These are phyloP conservation scores for Hiodon alosoides DNA, from an alignment of 2,113 vertebrate genomes.

Conservation along the genomic window DNA sequence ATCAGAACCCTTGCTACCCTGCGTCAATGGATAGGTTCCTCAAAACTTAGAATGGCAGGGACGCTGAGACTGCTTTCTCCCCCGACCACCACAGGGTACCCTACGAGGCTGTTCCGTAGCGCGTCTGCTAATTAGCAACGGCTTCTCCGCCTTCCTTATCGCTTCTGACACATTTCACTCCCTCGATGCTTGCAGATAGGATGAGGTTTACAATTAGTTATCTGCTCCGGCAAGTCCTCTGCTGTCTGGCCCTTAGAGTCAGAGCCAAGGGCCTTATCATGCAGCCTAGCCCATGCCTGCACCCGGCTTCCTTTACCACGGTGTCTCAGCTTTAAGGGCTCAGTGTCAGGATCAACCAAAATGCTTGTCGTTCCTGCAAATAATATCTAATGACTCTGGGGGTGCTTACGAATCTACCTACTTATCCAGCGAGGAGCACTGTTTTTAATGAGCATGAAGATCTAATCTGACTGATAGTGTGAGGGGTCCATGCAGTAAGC, in stretches of 20 bases:
- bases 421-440: not conserved
- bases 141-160: slow-evolving; percentile 12
- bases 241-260: not conserved
- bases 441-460: not conserved
- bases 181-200: slow-evolving; percentile 16
- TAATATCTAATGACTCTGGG: not conserved
- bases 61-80: not conserved
- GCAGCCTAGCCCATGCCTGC: not conserved
- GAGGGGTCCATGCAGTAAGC: not conserved
- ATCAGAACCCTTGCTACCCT: not conserved
- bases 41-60: not conserved
- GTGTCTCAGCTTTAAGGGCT: not conserved
- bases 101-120: not conserved
- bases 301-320: not conserved
- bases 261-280: not conserved
- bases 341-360: not conserved
- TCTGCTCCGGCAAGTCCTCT: not conserved
- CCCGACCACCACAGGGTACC: too few species aligned
- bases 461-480: not conserved
- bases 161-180: slow-evolving; percentile 18
- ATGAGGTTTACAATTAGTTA: slow-evolving; percentile 7
- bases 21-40: not conserved
- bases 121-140: slow-evolving; percentile 12
- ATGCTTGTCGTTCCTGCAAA: not conserved
- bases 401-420: not conserved